Evolutionary conservation across 2,113 vertebrate species (phyloP), one percentile per base, ranked within the genome.

Genomic region (Microcebus lehilahytsara): DNA sequence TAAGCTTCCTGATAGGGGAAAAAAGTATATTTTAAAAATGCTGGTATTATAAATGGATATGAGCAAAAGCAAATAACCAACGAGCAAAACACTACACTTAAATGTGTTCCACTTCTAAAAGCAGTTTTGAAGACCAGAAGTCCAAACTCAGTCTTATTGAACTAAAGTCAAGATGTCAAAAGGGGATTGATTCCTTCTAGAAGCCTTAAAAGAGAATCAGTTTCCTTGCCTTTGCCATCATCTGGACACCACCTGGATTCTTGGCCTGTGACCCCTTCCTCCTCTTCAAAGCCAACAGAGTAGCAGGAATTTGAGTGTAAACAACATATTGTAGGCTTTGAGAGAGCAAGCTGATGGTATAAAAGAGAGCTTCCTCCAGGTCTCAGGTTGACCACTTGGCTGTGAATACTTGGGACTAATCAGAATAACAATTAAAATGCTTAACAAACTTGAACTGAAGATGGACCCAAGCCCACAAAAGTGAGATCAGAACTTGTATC

Each of bases 11-110:
- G 37, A 75, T 77, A 96, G 12, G 25, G 72, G 85, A 92, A 84
- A 2, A 81, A 80, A 62, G 19, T 22, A 93, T 89, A 93, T 64
- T 92, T 96, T 32, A 93, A 10, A 75, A 95, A n/a, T 85, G 42
- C 6, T 72, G 25, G 6, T 46, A 53, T 56, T 83, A n/a, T 6
- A 84, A 93, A 17, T 16, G 62, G 34, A 85, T 83, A 60, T 56
- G 67, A 89, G 60, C 34, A 95, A 91, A 85, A 66, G 56, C 6
- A 71, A 93, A 17, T 19, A 94, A 90, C 81, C 12, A 86, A 64
- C 51, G 89, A 80, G 56, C 13, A 58, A 72, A 89, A 67, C 75
- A 23, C 6, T 32, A 67, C 9, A 37, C 4, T 51, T 34, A 22
- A 13, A 72, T 32, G 6, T 66, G 30, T 3, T 60, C 12, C 27